A percentile compares a stretch with the other conserved stretches of the same genome.
Evolutionary conservation across 2,888 invertebrate genomes (phyloP).

Genomic region (Cristatella mucedo): DNA sequence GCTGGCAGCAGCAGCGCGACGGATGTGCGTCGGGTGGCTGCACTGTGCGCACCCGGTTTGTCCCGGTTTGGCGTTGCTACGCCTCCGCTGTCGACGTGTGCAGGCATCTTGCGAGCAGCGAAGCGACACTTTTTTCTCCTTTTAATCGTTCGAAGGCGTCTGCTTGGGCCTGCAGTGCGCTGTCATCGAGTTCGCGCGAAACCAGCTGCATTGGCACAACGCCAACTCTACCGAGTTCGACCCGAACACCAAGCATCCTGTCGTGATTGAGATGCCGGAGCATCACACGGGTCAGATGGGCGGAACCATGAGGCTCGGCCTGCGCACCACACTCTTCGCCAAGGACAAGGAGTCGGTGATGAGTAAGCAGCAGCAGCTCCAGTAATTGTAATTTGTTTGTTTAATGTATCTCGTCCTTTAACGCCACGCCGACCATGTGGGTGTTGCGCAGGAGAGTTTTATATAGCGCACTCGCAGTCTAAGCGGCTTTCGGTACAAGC

Average conservation of each 20-base stretch:
- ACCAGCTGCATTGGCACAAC: conserved; percentile 55
- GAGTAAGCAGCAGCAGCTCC: conserved; percentile 10
- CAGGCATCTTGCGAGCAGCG: too few species aligned
- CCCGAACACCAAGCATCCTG: conserved; percentile 53
- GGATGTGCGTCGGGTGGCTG: too few species aligned
- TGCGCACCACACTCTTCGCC: conserved; percentile 69
- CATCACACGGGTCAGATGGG: conserved; percentile 74
- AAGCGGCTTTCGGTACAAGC: too few species aligned
- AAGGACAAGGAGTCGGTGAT: conserved; percentile 27
- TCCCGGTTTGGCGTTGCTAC: neutral
- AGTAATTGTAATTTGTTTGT: too few species aligned
- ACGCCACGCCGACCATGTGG: too few species aligned
- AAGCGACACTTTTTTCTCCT: neutral
- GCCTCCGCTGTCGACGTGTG: neutral
- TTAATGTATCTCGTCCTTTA: too few species aligned
- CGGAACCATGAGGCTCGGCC: conserved; percentile 95
- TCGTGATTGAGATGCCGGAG: conserved; percentile 97
- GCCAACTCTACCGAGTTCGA: conserved; percentile 77
- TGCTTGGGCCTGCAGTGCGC: conserved; percentile 95
- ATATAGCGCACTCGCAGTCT: too few species aligned
- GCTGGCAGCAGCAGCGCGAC: too few species aligned
- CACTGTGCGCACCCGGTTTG: neutral
- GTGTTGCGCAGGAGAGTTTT: too few species aligned
- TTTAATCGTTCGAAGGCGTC: conserved; percentile 43
- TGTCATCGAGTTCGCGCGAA: conserved; percentile 81